Base-by-base conservation (phyloP, 2,113 vertebrate genomes). In the Gambusia holbrooki region DNA sequence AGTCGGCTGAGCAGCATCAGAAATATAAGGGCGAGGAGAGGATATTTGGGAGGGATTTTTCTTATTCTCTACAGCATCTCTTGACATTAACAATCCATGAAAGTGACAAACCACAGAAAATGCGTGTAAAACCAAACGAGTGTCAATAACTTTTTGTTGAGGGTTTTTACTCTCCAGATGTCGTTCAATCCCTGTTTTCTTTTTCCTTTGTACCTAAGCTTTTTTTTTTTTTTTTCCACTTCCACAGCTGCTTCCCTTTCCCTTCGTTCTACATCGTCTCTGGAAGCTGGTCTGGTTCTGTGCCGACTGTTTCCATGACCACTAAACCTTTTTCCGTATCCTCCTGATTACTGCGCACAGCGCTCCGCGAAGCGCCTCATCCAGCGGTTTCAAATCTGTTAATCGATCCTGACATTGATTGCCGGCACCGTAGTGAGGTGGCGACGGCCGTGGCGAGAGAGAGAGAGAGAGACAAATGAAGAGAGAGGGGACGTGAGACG, bases 371-470 rank as follows among this genome's bases (percentile, higher is more conserved):
- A 82, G 35, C 28, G 75, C 73, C n/a, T 63, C 71, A 73, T 91
- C 87, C 76, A 61, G 76, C 9, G 0, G 45, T 29, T 79, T 75
- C 77, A 81, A 85, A 89, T 84, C 91, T 80, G 71, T 74, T 89
- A 84, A 92, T 92, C 42, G 71, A 90, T 90, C 13, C 32, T 81
- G 86, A 84, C 71, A 62, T 68, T 76, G 86, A 90, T 90, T 84
- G 88, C 37, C 45, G 28, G 70, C 51, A 28, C 62, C 62, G 65
- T 69, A 64, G 79, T 67, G 30, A 62, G 77, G 42, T 7, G 62
- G 30, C 42, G 8, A 69, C 48, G 63, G 66, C 35, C 45, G 69
- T 9, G 15, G 51, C 27, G 27, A 51, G 71, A 48, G 19, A 64
- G 17, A 73, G 51, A 51, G 71, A 35, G 66, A 48, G 70, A 48